These are phyloP conservation scores for Hoplodrina ambigua DNA, from an alignment of 2,888 invertebrate species.

Conservation along the genomic window DNA sequence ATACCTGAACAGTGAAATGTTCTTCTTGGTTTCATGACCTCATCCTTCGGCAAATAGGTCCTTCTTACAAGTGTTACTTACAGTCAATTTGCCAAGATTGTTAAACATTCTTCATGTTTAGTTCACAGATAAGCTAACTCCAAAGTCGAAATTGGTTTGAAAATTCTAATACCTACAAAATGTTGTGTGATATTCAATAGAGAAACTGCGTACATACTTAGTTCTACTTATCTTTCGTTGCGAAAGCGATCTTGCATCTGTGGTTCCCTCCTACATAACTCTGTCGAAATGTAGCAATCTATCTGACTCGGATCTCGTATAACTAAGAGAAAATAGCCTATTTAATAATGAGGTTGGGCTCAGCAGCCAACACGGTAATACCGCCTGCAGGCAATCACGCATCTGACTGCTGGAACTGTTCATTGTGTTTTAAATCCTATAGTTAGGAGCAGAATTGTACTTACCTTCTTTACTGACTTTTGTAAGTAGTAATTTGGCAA, in stretches of 20 bases:
- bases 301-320: not conserved
- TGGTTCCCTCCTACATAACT: not conserved
- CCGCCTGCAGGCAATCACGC: constrained; percentile 20
- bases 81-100: too few species aligned
- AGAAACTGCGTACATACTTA: not conserved
- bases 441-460: not conserved
- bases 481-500: not conserved
- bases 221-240: not conserved
- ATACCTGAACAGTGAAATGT: not conserved
- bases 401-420: not conserved
- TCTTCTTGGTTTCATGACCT: not conserved
- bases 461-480: not conserved
- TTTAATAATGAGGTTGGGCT: constrained; percentile 15
- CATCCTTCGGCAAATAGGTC: not conserved
- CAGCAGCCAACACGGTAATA: constrained; percentile 17
- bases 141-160: too few species aligned
- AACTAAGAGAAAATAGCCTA: constrained; percentile 6
- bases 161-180: not conserved
- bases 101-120: too few species aligned
- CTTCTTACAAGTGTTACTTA: too few species aligned
- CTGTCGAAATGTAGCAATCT: constrained; percentile 11
- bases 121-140: too few species aligned
- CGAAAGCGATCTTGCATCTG: not conserved
- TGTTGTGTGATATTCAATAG: not conserved
- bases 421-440: constrained; percentile 7